These are phyloP conservation scores for Pontoporia blainvillei DNA, from an alignment of 2,113 vertebrate species.

Conservation along the genomic window DNA sequence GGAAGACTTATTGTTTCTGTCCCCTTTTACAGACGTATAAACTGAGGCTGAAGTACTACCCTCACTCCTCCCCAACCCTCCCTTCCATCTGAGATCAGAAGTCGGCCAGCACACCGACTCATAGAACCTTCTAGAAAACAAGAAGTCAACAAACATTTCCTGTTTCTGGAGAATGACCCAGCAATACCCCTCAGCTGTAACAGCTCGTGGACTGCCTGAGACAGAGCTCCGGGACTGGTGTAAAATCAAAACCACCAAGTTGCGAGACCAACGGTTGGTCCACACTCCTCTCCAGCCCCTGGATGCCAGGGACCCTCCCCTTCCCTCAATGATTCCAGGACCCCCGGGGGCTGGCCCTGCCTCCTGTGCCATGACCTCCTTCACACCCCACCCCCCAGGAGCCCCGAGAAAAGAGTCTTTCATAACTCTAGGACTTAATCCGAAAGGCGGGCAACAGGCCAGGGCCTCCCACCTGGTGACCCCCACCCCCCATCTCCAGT, in stretches of 20 bases:
- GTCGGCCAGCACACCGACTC: not conserved
- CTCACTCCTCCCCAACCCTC: not conserved
- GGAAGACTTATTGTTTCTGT: accelerated
- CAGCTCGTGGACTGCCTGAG: not conserved
- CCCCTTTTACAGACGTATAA: not conserved
- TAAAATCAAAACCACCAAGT: no score
- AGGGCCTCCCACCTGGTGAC: accelerated
- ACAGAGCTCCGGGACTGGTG: not conserved
- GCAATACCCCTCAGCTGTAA: accelerated
- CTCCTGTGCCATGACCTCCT: not conserved
- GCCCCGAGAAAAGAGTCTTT: not conserved
- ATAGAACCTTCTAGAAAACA: not conserved
- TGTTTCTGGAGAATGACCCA: not conserved
- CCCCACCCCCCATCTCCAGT: not conserved
- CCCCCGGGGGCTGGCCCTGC: not conserved
- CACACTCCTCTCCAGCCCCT: not conserved
- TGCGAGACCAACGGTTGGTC: accelerated
- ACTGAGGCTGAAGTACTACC: not conserved
- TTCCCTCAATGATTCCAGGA: not conserved
- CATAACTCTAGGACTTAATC: not conserved
- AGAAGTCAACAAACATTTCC: not conserved
- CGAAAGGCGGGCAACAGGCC: not conserved
- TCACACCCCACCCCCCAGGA: not conserved
- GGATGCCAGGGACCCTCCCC: not conserved
- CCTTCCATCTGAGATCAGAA: not conserved